A percentile compares a stretch with the other conserved stretches of the same genome.
Evolutionary conservation across 2,797 vertebrate species (phyloP).

Genomic region (Prunella strophiata): DNA sequence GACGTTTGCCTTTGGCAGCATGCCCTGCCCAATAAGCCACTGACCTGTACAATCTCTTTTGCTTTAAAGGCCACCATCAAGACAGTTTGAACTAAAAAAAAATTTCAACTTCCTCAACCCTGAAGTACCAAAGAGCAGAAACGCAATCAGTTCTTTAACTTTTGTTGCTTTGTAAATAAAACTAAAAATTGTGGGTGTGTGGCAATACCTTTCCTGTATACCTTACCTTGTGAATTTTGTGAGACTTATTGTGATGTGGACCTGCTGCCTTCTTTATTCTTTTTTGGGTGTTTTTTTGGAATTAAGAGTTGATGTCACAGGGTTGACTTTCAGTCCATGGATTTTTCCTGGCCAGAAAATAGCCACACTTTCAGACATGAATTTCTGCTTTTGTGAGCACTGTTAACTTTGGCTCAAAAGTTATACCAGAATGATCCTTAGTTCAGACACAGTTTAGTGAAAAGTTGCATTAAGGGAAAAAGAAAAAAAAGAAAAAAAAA

Average conservation of each 20-base stretch:
- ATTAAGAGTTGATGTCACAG: background rate
- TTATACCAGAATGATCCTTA: background rate
- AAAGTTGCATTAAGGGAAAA: background rate
- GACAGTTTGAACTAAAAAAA: background rate
- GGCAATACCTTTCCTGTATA: background rate
- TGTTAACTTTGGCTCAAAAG: constrained; percentile 3
- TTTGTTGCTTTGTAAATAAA: background rate
- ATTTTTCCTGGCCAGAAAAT: background rate
- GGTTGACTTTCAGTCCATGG: background rate
- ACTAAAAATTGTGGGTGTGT: background rate
- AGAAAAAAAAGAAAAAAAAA: background rate
- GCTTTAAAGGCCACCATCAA: background rate
- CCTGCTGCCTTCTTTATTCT: background rate
- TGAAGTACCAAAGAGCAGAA: background rate
- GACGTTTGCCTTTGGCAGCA: background rate
- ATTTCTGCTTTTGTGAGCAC: background rate
- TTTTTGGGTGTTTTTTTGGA: background rate
- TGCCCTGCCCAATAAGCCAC: background rate
- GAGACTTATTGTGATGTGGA: background rate
- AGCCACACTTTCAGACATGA: background rate
- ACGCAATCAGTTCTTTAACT: background rate
- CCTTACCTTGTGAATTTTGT: background rate
- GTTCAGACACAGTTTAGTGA: background rate
- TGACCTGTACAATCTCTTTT: background rate
- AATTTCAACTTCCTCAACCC: background rate